These are phyloP conservation scores for Narcine bancroftii DNA, from an alignment of 2,113 vertebrate species.

Conservation along the genomic window DNA sequence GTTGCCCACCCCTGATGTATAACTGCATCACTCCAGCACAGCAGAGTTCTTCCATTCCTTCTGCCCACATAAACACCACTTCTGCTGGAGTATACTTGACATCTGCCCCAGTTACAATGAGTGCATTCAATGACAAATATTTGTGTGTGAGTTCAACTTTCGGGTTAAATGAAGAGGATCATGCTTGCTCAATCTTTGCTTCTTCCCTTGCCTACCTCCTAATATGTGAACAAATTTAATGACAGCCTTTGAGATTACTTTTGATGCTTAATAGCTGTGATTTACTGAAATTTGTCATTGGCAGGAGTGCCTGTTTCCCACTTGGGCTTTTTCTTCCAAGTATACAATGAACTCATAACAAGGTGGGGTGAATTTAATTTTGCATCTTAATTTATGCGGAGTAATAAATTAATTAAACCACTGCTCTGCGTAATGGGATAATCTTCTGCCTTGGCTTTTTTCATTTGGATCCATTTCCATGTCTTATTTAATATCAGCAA, in stretches of 20 bases:
- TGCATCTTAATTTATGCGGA: neutral
- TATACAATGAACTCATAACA: neutral
- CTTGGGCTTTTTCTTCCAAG: neutral
- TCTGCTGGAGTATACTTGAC: neutral
- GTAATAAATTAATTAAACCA: neutral
- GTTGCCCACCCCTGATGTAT: no score
- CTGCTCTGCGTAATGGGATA: neutral
- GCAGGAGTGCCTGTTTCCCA: neutral
- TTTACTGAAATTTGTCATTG: neutral
- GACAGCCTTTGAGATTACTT: neutral
- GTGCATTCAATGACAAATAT: neutral
- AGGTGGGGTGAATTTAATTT: neutral
- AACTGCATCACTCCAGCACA: neutral
- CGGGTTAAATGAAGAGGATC: neutral
- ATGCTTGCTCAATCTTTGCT: neutral
- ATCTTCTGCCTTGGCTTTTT: neutral
- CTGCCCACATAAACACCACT: neutral
- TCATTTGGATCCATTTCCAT: neutral
- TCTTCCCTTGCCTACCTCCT: neutral
- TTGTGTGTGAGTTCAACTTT: neutral
- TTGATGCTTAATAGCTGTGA: no score
- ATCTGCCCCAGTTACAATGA: neutral
- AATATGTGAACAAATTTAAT: neutral
- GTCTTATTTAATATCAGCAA: slow-evolving; percentile 10
- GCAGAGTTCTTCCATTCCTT: no score